A percentile compares a stretch with the other conserved stretches of the same genome.
Conservation (phyloP, 2,797 vertebrate species). For the Malacoctenus gilli region DNA sequence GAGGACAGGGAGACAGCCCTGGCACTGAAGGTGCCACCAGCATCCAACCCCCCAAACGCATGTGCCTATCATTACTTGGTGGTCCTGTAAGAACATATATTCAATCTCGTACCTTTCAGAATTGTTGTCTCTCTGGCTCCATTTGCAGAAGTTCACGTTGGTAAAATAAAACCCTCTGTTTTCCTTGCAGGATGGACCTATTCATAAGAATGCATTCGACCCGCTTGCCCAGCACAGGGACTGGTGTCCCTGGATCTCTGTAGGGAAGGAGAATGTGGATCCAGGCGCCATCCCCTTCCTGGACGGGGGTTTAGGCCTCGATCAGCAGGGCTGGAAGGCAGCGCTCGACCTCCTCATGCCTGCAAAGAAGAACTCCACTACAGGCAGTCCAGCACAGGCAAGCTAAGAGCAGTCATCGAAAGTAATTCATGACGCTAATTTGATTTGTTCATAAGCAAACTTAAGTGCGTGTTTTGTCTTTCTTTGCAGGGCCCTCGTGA, state of each 20-base stretch:
- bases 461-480: too few species aligned
- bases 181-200: conserved; percentile 77
- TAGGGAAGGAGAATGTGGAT: conserved; percentile 66
- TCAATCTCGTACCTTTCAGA: not conserved
- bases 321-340: conserved; percentile 87
- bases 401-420: conserved; percentile 38
- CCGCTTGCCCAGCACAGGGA: conserved; percentile 91
- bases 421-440: too few species aligned
- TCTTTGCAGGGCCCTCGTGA: conserved; percentile 84
- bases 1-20: conserved; percentile 83
- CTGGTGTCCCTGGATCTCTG: conserved; percentile 94
- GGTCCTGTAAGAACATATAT: conserved; percentile 82
- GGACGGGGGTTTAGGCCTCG: conserved; percentile 34
- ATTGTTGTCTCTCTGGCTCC: not conserved
- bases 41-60: conserved; percentile 84
- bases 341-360: conserved; percentile 85
- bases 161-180: not conserved
- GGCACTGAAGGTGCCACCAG: conserved; percentile 63
- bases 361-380: conserved; percentile 75
- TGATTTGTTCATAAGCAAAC: too few species aligned
- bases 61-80: conserved; percentile 86
- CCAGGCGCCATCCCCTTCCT: conserved; percentile 27
- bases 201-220: conserved; percentile 85
- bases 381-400: conserved; percentile 81
- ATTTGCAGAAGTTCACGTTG: not conserved